phyloP scores from a whole-genome alignment of 2,888 invertebrate genomes.

The Drosophila prolongata region DNA sequence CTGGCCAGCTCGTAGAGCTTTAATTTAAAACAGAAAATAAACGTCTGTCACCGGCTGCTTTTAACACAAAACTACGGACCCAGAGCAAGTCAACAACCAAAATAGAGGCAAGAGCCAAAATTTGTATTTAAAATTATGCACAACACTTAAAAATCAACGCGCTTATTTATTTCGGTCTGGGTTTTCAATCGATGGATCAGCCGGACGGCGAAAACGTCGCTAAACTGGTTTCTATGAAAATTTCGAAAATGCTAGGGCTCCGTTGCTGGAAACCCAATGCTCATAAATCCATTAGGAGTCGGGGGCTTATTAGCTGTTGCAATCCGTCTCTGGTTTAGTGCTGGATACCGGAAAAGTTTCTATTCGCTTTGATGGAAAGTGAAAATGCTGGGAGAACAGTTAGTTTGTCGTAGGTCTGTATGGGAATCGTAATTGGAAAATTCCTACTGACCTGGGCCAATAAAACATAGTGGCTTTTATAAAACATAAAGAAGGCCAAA shows the following conservation, averaged over 20 bases:
- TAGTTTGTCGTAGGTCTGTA: conserved; percentile 72
- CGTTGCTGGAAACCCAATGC: conserved; percentile 62
- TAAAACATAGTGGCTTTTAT: neutral
- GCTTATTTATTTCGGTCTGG: conserved; percentile 62
- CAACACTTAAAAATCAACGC: conserved; percentile 80
- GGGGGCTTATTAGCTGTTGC: conserved; percentile 57
- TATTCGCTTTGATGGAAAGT: conserved; percentile 53
- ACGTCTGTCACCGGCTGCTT: conserved; percentile 61
- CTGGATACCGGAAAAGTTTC: conserved; percentile 44
- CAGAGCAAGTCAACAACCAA: conserved; percentile 10
- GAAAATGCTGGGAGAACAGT: conserved; percentile 60
- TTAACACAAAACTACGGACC: conserved; percentile 25
- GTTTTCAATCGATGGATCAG: conserved; percentile 65
- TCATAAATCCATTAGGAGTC: conserved; percentile 70
- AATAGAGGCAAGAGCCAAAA: conserved; percentile 25
- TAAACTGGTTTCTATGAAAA: conserved; percentile 67
- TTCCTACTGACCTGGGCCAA: conserved; percentile 61
- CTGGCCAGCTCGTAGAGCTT: conserved; percentile 48
- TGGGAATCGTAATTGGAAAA: conserved; percentile 42
- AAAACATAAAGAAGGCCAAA: too few relatives aligned
- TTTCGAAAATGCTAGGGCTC: conserved; percentile 71
- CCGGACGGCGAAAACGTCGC: conserved; percentile 68
- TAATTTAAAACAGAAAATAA: conserved; percentile 74
- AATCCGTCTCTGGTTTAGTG: conserved; percentile 34
- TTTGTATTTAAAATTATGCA: conserved; percentile 77